Percentiles rank a stretch among this genome's conserved stretches.
phyloP scores from a whole-genome alignment of 1,140 invertebrate genomes.

The Phocides pigmalion region DNA sequence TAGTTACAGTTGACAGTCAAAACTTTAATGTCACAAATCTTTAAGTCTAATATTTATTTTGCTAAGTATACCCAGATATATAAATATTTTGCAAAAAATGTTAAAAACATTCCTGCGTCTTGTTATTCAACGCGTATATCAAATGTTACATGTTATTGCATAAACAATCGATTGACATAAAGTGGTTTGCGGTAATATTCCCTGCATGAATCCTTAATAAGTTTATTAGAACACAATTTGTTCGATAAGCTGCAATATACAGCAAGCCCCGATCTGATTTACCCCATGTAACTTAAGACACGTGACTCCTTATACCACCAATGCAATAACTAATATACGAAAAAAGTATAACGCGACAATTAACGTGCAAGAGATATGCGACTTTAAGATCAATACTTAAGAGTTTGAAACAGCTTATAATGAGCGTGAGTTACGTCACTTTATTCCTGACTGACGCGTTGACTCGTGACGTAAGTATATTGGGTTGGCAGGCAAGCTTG shows the following conservation, averaged over 20 bases:
- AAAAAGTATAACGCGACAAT: slow-evolving; percentile 1
- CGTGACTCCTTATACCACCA: slow-evolving; percentile 51
- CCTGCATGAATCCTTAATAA: slow-evolving; percentile 29
- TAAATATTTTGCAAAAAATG: no score
- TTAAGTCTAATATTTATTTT: no score
- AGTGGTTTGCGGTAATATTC: slow-evolving; percentile 1
- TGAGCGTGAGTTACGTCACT: slow-evolving; percentile 4
- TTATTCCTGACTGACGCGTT: neutral
- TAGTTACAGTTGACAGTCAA: no score
- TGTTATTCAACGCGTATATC: no score
- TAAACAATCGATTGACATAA: slow-evolving; percentile 3
- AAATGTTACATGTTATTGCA: neutral
- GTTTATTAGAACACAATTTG: slow-evolving; percentile 52
- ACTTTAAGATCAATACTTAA: neutral
- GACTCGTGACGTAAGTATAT: slow-evolving; percentile 64
- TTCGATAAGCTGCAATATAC: slow-evolving; percentile 43
- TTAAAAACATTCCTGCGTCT: no score
- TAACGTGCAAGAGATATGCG: neutral
- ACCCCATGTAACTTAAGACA: slow-evolving; percentile 61
- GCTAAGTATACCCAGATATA: no score
- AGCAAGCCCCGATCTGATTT: slow-evolving; percentile 53
- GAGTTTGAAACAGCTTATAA: slow-evolving; percentile 10
- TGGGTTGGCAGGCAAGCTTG: slow-evolving; percentile 60
- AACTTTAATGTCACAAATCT: no score
- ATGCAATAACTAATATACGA: slow-evolving; percentile 36